These are phyloP conservation scores for Drosophila teissieri DNA, from an alignment of 1,140 invertebrate species.

Conservation along the genomic window DNA sequence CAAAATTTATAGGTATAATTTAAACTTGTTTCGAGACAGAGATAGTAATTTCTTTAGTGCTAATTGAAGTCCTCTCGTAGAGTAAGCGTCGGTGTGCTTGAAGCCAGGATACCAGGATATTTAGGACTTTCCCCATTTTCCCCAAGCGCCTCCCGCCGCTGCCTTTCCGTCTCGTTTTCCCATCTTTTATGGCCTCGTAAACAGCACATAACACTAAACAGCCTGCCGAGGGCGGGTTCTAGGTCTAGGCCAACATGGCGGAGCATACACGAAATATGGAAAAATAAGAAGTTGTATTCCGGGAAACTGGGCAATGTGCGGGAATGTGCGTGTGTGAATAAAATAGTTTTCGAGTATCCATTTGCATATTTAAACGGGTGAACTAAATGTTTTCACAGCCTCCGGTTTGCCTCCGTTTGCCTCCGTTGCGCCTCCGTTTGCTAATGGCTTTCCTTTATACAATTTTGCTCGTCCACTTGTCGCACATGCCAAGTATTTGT, in stretches of 20 bases:
- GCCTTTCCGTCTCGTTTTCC: neutral
- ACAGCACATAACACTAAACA: constrained; percentile 61
- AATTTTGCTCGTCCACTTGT: constrained; percentile 26
- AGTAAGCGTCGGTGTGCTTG: neutral
- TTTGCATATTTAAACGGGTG: constrained; percentile 52
- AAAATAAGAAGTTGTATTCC: constrained; percentile 39
- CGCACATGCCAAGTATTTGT: constrained; percentile 22
- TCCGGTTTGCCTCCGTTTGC: neutral
- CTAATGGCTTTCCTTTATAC: constrained; percentile 41
- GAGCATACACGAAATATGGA: constrained; percentile 14
- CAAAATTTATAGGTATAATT: neutral
- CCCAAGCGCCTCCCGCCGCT: neutral
- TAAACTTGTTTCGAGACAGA: neutral
- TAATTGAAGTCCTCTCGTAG: neutral
- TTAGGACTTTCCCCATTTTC: neutral
- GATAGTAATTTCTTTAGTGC: neutral
- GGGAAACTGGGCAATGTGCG: neutral
- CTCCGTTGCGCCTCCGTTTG: too few species aligned
- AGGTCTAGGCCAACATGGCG: constrained; percentile 6
- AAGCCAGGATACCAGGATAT: neutral
- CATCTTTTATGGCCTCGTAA: constrained; percentile 52
- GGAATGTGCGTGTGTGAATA: constrained; percentile 41
- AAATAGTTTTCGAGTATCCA: constrained; percentile 52
- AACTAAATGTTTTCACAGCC: constrained; percentile 37
- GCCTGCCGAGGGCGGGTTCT: constrained; percentile 29